Conservation (phyloP, 2,113 vertebrate species). For the Calypte anna region DNA sequence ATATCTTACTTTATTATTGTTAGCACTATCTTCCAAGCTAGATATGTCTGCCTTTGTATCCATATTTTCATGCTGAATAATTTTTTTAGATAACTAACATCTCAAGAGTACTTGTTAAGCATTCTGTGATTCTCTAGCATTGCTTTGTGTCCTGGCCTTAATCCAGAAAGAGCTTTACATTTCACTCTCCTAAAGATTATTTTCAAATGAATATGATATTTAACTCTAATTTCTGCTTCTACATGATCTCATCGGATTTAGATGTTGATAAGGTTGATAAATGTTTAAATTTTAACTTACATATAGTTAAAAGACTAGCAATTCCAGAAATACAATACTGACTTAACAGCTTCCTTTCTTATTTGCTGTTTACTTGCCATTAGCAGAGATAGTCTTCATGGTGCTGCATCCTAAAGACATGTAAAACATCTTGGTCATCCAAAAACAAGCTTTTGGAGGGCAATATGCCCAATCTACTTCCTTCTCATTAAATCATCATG, state of each 20-base stretch:
- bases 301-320: background rate
- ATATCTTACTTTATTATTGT: background rate
- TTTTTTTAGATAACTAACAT: background rate
- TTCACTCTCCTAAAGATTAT: background rate
- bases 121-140: background rate
- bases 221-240: background rate
- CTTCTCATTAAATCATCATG: background rate
- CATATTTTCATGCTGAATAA: background rate
- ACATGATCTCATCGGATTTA: background rate
- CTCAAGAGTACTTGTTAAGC: background rate
- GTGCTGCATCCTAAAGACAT: background rate
- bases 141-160: background rate
- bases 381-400: background rate
- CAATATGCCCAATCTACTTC: background rate
- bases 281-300: background rate
- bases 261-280: background rate
- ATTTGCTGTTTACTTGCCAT: background rate
- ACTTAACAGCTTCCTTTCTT: background rate
- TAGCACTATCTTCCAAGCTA: background rate
- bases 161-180: background rate
- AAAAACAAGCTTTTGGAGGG: background rate
- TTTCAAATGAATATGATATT: background rate
- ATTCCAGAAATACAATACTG: background rate
- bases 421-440: background rate
- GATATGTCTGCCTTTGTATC: conserved; percentile 17